A percentile compares a stretch with the other conserved stretches of the same genome.
Evolutionary conservation across 1,140 invertebrate genomes (phyloP).

Genomic region (Polypedilum pembai): DNA sequence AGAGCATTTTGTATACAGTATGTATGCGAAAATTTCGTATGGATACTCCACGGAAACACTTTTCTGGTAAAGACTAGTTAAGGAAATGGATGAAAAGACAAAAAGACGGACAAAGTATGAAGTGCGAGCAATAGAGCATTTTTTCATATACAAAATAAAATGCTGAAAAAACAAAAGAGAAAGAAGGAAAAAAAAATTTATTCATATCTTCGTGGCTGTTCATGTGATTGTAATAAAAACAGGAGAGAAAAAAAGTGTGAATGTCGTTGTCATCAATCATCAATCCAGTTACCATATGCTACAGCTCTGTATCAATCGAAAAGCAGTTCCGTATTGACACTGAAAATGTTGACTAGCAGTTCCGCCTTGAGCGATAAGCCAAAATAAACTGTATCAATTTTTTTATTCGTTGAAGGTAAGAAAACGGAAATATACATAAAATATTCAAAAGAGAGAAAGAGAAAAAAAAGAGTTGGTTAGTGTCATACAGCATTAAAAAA

Average conservation of each 20-base stretch:
- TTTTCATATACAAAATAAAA: no score
- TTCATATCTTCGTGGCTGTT: no score
- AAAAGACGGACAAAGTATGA: no score
- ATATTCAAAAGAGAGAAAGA: not conserved
- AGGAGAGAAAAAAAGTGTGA: not conserved
- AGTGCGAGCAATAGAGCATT: no score
- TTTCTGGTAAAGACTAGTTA: no score
- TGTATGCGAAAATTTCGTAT: no score
- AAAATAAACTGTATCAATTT: slow-evolving; percentile 37
- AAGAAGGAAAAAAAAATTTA: no score
- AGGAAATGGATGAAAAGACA: no score
- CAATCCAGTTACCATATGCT: not conserved
- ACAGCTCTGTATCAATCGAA: slow-evolving; percentile 4
- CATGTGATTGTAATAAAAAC: not conserved
- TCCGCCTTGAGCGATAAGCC: slow-evolving; percentile 42
- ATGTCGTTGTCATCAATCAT: slow-evolving; percentile 12
- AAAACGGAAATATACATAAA: not conserved
- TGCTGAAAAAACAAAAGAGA: no score
- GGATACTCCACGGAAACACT: no score
- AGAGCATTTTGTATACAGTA: no score
- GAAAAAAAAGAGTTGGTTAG: not conserved
- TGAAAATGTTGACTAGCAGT: slow-evolving; percentile 42
- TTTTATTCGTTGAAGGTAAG: not conserved
- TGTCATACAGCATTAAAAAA: not conserved
- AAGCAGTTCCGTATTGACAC: slow-evolving; percentile 36